Base-by-base conservation (phyloP, 1,140 invertebrate species). In the Spodoptera frugiperda region DNA sequence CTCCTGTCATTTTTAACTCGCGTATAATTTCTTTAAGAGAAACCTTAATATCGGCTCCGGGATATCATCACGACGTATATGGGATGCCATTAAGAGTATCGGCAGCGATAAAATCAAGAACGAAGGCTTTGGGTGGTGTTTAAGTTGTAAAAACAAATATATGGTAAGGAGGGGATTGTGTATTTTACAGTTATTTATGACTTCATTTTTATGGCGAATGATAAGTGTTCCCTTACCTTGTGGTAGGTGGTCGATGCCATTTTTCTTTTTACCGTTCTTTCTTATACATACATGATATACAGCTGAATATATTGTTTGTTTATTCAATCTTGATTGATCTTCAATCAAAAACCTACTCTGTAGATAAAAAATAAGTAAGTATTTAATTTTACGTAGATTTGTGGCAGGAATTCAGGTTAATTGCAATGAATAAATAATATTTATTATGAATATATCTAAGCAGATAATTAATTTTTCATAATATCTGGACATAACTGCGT, bases 51-150 rank as follows among this genome's bases (percentile, higher is more conserved):
- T 75, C 19, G 59, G 59, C 71, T 48, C 17, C 49, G 71, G 71
- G 67, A 55, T 81, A 83, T 54, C 82, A 84, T 84, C 79, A 73
- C 75, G 77, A 76, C 85, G 70, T 86, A 89, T 84, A 88, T 84
- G 85, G 87, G 33, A 55, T 70, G 61, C 82, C 83, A 87, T 88
- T 87, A 90, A 86, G 76, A 73, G 78, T 76, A 85, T 85, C 81
- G 77, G 70, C 74, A 67, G 79, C 51, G 84, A 88, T 87, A 84
- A 88, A 78, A 87, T 89, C 86, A 74, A 63, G 46, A 78, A 70
- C 76, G 57, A 77, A 74, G 19, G 19, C 17, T 73, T 49, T 75
- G 72, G 72, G 59, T 65, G 48, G 72, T 75, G 57, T 65, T 75
- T 75, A 75, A 75, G 72, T 75, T 65, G 72, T 75, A 76, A 82